Percentiles rank a stretch among this genome's conserved stretches.
Evolutionary conservation across 2,113 vertebrate species (phyloP).

Genomic region (Hypocryptadius cinnamomeus): DNA sequence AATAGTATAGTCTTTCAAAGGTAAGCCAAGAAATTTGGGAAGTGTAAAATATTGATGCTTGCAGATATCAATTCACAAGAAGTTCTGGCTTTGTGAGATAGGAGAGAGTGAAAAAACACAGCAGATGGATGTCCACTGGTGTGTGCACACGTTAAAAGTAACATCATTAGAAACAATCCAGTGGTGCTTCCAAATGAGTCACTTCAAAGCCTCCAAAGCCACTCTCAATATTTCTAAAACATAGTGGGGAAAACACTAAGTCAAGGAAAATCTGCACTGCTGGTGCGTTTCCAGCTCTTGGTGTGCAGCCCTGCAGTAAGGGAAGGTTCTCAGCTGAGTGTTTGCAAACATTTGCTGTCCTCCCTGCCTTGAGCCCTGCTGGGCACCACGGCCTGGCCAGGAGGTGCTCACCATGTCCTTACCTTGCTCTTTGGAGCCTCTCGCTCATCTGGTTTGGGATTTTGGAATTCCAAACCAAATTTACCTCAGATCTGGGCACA

Average conservation of each 20-base stretch:
- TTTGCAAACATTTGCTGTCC: neutral
- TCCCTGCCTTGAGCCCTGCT: neutral
- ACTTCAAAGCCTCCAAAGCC: neutral
- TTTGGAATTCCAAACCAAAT: neutral
- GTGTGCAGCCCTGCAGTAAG: neutral
- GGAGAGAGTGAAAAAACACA: neutral
- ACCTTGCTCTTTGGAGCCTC: neutral
- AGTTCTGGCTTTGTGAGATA: neutral
- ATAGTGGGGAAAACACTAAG: accelerated
- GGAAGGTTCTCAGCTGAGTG: neutral
- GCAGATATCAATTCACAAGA: neutral
- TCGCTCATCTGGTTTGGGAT: neutral
- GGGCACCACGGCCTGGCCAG: neutral
- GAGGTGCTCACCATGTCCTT: neutral
- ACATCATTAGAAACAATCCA: neutral
- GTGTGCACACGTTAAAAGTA: neutral
- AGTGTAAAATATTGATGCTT: neutral
- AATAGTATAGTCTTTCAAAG: neutral
- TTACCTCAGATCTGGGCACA: neutral
- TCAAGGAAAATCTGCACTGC: neutral
- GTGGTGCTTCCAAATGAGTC: neutral
- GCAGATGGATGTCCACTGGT: neutral
- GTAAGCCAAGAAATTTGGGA: neutral
- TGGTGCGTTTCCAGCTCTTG: neutral
- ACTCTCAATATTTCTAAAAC: neutral